phyloP scores from a whole-genome alignment of 2,113 vertebrate genomes.

The Glaucidium brasilianum region DNA sequence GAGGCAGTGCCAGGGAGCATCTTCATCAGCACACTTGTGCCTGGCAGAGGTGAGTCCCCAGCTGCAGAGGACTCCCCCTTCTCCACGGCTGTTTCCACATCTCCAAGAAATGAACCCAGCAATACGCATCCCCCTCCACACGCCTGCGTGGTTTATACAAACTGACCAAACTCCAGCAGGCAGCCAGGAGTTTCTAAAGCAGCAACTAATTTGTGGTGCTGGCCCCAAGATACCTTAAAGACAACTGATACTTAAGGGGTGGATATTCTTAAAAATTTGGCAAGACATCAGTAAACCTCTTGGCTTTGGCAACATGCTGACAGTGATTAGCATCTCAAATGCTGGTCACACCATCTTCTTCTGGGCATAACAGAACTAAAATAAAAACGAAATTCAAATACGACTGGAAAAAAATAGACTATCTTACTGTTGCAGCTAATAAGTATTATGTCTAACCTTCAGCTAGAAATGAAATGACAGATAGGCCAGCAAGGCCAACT shows the following conservation, averaged over 20 bases:
- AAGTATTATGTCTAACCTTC: background rate
- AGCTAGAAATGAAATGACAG: conserved; percentile 24
- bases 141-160: rapidly evolving
- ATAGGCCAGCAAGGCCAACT: conserved; percentile 25
- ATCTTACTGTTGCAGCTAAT: background rate
- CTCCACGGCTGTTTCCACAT: background rate
- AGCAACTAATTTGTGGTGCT: background rate
- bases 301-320: background rate
- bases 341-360: background rate
- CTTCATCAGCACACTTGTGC: background rate
- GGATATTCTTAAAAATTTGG: background rate
- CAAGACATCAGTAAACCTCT: background rate
- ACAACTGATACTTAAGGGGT: background rate
- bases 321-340: background rate
- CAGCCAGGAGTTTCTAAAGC: background rate
- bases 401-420: background rate
- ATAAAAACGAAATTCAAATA: background rate
- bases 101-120: background rate
- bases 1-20: background rate
- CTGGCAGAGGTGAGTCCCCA: background rate
- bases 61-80: background rate
- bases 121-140: background rate
- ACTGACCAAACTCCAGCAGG: background rate
- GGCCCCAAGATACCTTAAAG: background rate
- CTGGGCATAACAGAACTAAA: background rate